Evolutionary conservation across 1,140 invertebrate species (phyloP).

Genomic region (Magallana angulata): DNA sequence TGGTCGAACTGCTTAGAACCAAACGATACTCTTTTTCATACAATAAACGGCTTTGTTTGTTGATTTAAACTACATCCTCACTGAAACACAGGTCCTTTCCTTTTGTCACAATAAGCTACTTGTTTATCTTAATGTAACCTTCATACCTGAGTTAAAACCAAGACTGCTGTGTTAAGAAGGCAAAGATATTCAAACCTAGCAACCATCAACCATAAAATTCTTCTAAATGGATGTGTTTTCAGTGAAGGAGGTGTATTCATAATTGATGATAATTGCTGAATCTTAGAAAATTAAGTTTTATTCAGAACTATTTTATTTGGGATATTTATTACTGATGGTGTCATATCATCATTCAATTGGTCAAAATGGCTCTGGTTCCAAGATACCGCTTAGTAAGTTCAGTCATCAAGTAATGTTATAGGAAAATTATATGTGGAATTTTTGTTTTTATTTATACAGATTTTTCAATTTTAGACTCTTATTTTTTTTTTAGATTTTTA

Average conservation of each 20-base stretch:
- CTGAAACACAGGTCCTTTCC: not conserved
- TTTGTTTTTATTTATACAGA: not conserved
- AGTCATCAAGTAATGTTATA: no score
- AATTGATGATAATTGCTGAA: not conserved
- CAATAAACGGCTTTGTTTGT: slow-evolving; percentile 21
- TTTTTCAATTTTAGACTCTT: not conserved
- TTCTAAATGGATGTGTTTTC: not conserved
- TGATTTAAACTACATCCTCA: not conserved
- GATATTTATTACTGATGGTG: not conserved
- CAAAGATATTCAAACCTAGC: not conserved
- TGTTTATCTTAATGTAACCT: slow-evolving; percentile 13
- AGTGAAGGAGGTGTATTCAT: not conserved
- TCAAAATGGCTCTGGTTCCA: slow-evolving; percentile 39
- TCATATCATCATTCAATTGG: not conserved
- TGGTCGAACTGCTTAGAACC: not conserved
- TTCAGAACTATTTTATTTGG: no score
- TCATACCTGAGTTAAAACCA: not conserved
- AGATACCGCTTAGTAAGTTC: slow-evolving; percentile 47
- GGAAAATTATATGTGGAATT: not conserved
- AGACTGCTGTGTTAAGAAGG: not conserved
- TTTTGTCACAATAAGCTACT: slow-evolving; percentile 27
- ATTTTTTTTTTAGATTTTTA: no score
- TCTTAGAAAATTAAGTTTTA: no score
- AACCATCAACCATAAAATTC: not conserved
- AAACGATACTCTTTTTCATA: not conserved